Percentiles rank a stretch among this genome's conserved stretches.
Conservation (phyloP, 2,113 vertebrate species). For the Lathamus discolor region DNA sequence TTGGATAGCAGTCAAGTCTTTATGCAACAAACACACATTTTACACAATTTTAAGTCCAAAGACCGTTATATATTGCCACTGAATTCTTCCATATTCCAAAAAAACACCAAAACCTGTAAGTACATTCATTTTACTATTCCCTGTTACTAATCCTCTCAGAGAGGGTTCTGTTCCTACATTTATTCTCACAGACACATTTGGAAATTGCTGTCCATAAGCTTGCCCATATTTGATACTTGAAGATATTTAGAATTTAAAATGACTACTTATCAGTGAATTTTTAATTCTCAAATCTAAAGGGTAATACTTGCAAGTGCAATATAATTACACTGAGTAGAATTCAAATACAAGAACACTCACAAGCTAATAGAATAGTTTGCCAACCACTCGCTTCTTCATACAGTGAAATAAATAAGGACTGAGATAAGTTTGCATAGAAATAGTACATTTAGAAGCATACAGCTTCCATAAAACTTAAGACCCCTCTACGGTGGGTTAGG, state of each 20-base stretch:
- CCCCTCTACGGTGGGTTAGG: background rate
- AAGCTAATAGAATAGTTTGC: background rate
- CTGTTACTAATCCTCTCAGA: background rate
- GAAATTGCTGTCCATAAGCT: background rate
- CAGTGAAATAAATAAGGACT: background rate
- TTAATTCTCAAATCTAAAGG: background rate
- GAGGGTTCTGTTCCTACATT: background rate
- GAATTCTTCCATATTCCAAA: background rate
- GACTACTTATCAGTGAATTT: background rate
- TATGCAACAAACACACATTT: background rate
- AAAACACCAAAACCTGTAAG: background rate
- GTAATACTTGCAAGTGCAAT: background rate
- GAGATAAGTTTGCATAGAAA: background rate
- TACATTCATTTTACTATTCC: background rate
- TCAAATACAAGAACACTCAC: background rate
- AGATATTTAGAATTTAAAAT: background rate
- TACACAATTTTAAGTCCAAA: background rate
- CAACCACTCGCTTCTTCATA: background rate
- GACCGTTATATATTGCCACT: background rate
- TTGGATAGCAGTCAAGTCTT: background rate
- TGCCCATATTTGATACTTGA: background rate
- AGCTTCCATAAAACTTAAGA: background rate
- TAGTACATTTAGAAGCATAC: background rate
- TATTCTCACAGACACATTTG: background rate
- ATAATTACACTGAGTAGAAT: background rate